Evolutionary conservation across 2,888 invertebrate species (phyloP), one percentile per base, ranked within the genome.

Genomic region (Kryphioiulus occultus): DNA sequence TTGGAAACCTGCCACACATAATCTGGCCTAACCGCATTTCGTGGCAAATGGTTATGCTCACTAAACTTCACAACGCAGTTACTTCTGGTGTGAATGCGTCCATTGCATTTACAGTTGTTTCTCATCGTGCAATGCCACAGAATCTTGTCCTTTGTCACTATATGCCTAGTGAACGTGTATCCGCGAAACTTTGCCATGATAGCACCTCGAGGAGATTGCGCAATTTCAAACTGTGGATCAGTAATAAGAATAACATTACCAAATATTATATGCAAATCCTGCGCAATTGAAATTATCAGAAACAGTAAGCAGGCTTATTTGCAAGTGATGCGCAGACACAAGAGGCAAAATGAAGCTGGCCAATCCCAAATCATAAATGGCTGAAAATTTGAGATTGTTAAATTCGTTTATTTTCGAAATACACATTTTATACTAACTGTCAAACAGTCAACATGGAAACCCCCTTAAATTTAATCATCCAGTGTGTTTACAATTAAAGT

Each of bases 121-220:
- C 68, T 68, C 68, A 68, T 68, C 2, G 68, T 68, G 68, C 68
- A 68, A 26, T 68, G 68, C 68, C 68, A 68, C 22, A 68, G 68
- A 26, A 68, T 68, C 68, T 68, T 68, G 68, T 68, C 26, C 68
- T 68, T 68, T 68, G 68, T 68, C 68, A 68, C 68, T 26, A 68
- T 68, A 68, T 68, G 68, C 26, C 26, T 68, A 2, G 68, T 68
- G 19, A 68, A 68, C 22, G 68, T 68, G 26, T 68, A 68, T 22
- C 68, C 68, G 19, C 68, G 68, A 68, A 68, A 68, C 68, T 68
- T 68, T 68, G 68, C 68, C 68, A 68, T 68, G 68, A 68, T 68
- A n/a, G 68, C 68, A 22, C 68, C 68, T 68, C 68, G 68, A 26
- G 68, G 68, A 68, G 68, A 68, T 68, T 68, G 19, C 9, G 68